Conservation (phyloP, 2,113 vertebrate species). For the Petroica traversi region DNA sequence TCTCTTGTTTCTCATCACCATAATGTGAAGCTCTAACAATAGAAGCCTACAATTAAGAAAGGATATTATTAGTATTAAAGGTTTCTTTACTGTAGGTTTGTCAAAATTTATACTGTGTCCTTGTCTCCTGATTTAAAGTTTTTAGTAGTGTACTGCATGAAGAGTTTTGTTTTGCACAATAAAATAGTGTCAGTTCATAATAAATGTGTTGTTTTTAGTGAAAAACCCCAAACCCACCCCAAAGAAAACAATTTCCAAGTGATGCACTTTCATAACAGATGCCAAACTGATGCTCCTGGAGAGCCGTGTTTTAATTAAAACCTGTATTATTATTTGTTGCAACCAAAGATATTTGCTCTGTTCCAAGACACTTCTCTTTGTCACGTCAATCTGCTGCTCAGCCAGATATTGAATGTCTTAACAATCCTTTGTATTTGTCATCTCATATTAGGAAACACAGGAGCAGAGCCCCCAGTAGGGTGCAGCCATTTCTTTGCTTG, state of each 20-base stretch:
- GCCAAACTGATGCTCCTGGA: not conserved
- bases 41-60: not conserved
- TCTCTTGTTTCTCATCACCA: not conserved
- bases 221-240: not conserved
- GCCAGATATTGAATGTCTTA: not conserved
- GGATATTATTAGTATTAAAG: not conserved
- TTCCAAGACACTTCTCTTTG: not conserved
- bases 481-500: not conserved
- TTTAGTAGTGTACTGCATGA: not conserved
- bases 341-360: not conserved
- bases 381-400: not conserved
- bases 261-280: not conserved
- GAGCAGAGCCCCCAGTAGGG: not conserved
- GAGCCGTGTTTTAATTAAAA: not conserved
- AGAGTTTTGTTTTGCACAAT: not conserved
- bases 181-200: not conserved
- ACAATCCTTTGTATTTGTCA: not conserved
- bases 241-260: not conserved
- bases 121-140: not conserved
- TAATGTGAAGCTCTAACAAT: not conserved
- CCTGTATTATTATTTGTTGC: not conserved
- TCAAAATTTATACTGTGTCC: not conserved
- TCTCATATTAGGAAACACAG: not conserved
- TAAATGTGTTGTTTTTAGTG: not conserved
- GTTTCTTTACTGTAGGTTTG: not conserved